These are phyloP conservation scores for Lateolabrax maculatus DNA, from an alignment of 2,797 vertebrate species.

Conservation along the genomic window DNA sequence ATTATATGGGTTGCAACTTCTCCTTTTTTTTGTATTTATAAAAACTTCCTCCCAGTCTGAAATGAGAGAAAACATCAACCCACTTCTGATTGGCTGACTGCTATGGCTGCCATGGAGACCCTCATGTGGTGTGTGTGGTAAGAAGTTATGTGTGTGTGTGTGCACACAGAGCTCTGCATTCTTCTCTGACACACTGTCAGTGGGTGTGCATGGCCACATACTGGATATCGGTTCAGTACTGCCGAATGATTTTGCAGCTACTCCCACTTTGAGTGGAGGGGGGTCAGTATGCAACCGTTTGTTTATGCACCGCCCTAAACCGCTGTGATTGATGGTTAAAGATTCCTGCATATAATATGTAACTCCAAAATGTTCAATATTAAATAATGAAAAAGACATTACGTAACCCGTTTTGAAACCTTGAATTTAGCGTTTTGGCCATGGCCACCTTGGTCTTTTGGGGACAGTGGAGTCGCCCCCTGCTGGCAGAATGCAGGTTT, in stretches of 20 bases:
- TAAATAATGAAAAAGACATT: background rate
- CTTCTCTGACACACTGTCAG: conserved; percentile 34
- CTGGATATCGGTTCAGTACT: conserved; percentile 14
- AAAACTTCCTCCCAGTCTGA: conserved; percentile 20
- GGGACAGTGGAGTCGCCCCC: no score
- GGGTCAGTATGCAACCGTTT: background rate
- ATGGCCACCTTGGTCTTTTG: no score
- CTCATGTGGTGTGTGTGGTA: conserved; percentile 21
- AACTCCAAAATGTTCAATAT: no score
- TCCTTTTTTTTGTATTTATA: conserved; percentile 10
- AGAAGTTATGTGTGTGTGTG: conserved; percentile 14
- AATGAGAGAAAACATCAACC: conserved; percentile 25
- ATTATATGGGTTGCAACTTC: no score
- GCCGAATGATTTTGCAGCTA: background rate
- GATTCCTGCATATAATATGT: background rate
- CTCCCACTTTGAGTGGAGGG: background rate
- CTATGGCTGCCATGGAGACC: conserved; percentile 65
- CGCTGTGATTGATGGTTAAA: background rate
- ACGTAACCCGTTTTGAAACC: no score
- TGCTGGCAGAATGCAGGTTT: no score
- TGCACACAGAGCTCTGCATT: conserved; percentile 13
- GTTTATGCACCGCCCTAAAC: conserved; percentile 2
- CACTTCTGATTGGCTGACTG: conserved; percentile 51
- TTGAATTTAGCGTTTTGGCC: no score
- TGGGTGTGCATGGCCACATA: conserved; percentile 10